phyloP scores from a whole-genome alignment of 2,797 vertebrate species.

The Rhinatrema bivittatum region DNA sequence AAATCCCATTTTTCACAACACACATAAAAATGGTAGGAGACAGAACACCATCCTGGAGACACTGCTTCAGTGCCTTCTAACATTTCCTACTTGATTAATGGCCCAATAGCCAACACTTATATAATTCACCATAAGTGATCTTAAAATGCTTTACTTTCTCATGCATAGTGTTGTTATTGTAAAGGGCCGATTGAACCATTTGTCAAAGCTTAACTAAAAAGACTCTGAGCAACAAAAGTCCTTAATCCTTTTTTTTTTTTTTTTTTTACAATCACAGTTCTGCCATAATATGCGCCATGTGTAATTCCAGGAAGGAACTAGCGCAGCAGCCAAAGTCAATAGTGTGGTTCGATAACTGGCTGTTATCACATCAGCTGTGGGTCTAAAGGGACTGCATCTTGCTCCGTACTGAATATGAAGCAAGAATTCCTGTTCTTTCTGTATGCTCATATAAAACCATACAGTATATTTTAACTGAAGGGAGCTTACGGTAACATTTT shows the following conservation, averaged over 20 bases:
- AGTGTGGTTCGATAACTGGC: conserved; percentile 9
- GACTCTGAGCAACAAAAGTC: conserved; percentile 19
- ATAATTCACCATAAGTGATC: conserved; percentile 45
- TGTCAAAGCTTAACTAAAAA: conserved; percentile 34
- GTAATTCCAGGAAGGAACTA: conserved; percentile 16
- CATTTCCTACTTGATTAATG: conserved; percentile 35
- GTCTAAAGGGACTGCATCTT: conserved; percentile 1
- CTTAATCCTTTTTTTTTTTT: conserved; percentile 22
- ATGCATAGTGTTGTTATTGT: conserved; percentile 32
- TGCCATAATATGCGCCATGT: conserved; percentile 8
- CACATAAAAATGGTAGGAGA: conserved; percentile 12
- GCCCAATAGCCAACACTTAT: conserved; percentile 27
- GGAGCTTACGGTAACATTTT: no score
- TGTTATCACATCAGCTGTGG: conserved; percentile 12
- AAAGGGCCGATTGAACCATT: conserved; percentile 34
- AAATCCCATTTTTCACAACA: conserved; percentile 18
- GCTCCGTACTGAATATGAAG: conserved; percentile 3
- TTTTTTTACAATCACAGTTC: conserved; percentile 13
- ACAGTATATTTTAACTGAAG: no score
- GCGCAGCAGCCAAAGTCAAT: conserved; percentile 10
- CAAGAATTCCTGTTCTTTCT: neutral
- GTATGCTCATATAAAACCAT: no score
- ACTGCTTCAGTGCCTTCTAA: conserved; percentile 22
- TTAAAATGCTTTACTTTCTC: conserved; percentile 32
- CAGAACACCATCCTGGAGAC: conserved; percentile 18